Evolutionary conservation across 2,888 invertebrate genomes (phyloP), one percentile per base, ranked within the genome.

Genomic region (Operophtera brumata): DNA sequence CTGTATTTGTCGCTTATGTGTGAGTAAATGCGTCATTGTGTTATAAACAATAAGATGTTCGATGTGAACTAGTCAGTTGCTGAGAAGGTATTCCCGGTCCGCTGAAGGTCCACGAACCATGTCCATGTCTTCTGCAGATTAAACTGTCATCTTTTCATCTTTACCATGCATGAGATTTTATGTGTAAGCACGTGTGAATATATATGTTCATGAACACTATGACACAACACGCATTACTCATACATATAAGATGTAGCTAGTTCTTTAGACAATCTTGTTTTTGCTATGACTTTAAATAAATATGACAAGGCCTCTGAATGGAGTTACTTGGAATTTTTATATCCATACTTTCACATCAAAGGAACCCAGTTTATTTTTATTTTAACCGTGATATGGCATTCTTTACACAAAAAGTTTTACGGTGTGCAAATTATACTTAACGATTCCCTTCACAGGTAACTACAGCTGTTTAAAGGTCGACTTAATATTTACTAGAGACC

Each of bases 381-480:
- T 74, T 70, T 62, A 59, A 55, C 67, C 67, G 62, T 69, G 64
- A 64, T 70, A 57, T 62, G 67, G 70, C 62, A 62, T 61, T 59
- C 50, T 55, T 48, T 58, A 57, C 61, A 49, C 43, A 50, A 49
- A 51, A 25, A 47, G 57, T 71, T 75, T 69, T 76, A 52, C 53
- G 48, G 34, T 61, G 61, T 57, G 79, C 69, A 66, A 71, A 69
- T 65, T 72, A 77, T 82, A 77, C 77, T 73, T 80, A 80, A 80
- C 75, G 51, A 77, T 86, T 88, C 73, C 82, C 78, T 90, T 73
- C 87, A 71, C 91, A 96, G 96, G 96, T 82, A 96, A 96, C 92
- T 96, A 96, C 93, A 96, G 96, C 92, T 96, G 96, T 91, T 91
- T 96, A 79, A 94, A 94, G 87, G 96, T 96, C 84, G 94, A 95